These are phyloP conservation scores for Tetragnatha montana DNA, from an alignment of 2,888 invertebrate genomes.

Conservation along the genomic window DNA sequence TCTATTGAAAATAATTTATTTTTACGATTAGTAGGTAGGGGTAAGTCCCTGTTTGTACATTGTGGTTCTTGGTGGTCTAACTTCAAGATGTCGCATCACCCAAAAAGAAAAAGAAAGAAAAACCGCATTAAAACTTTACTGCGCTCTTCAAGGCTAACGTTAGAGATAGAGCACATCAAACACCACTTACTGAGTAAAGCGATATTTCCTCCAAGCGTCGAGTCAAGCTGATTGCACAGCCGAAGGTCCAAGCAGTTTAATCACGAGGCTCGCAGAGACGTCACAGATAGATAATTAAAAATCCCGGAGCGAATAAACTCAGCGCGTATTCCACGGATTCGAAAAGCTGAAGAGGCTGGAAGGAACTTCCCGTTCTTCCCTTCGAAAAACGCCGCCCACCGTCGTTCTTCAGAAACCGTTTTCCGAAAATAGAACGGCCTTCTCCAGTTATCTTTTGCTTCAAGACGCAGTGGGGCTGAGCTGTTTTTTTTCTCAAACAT, in stretches of 20 bases:
- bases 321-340: background rate
- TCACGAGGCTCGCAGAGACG: slow-evolving; percentile 7
- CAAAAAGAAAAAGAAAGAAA: no score
- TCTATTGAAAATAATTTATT: no score
- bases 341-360: slow-evolving; percentile 1
- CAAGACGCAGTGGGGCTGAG: slow-evolving; percentile 8
- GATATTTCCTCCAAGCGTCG: slow-evolving; percentile 9
- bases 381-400: slow-evolving; percentile 45
- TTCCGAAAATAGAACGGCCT: slow-evolving; percentile 53
- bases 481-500: slow-evolving; percentile 15
- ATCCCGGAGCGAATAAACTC: background rate
- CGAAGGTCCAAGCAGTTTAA: slow-evolving; percentile 21
- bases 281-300: slow-evolving; percentile 28
- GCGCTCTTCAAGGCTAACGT: background rate
- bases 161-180: background rate
- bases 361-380: slow-evolving; percentile 19
- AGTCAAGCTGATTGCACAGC: slow-evolving; percentile 42
- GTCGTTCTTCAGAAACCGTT: slow-evolving; percentile 21
- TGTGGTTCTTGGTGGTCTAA: no score
- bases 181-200: slow-evolving; percentile 47
- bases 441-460: slow-evolving; percentile 50
- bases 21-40: no score
- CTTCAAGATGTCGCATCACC: no score
- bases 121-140: background rate
- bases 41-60: no score